These are phyloP conservation scores for Microplitis demolitor DNA, from an alignment of 1,140 invertebrate species.

Conservation along the genomic window DNA sequence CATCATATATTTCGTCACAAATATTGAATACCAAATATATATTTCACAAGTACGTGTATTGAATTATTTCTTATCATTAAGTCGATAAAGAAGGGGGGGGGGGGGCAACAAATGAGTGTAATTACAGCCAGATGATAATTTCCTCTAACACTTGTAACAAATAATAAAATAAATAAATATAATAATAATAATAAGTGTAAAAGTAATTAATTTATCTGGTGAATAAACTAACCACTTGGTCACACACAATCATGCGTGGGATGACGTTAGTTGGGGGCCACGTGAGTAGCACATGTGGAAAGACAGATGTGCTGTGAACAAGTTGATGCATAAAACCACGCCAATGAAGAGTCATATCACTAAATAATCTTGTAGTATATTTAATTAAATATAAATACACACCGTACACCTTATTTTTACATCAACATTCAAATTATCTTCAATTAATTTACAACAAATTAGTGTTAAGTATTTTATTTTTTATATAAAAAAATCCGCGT, in stretches of 20 bases:
- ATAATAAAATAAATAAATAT: background rate
- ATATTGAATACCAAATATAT: too few relatives aligned
- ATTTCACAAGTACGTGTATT: too few relatives aligned
- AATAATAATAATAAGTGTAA: background rate
- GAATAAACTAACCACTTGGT: background rate
- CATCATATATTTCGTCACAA: too few relatives aligned
- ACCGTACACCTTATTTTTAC: background rate
- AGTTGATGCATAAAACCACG: background rate
- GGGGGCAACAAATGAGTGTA: too few relatives aligned
- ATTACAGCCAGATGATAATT: too few relatives aligned
- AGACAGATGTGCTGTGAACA: constrained; percentile 7
- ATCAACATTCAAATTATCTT: background rate
- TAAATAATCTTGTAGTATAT: background rate
- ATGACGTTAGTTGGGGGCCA: constrained; percentile 1
- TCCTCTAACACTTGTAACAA: background rate
- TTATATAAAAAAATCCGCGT: too few relatives aligned
- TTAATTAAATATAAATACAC: background rate
- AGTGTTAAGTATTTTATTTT: too few relatives aligned
- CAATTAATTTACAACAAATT: too few relatives aligned
- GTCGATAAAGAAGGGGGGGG: too few relatives aligned
- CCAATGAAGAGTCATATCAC: background rate
- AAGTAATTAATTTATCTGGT: background rate
- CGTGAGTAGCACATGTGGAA: constrained; percentile 9
- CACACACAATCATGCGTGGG: constrained; percentile 13
- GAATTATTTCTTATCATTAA: too few relatives aligned